phyloP scores from a whole-genome alignment of 2,888 invertebrate species.

The Rhopalosiphum nymphaeae region DNA sequence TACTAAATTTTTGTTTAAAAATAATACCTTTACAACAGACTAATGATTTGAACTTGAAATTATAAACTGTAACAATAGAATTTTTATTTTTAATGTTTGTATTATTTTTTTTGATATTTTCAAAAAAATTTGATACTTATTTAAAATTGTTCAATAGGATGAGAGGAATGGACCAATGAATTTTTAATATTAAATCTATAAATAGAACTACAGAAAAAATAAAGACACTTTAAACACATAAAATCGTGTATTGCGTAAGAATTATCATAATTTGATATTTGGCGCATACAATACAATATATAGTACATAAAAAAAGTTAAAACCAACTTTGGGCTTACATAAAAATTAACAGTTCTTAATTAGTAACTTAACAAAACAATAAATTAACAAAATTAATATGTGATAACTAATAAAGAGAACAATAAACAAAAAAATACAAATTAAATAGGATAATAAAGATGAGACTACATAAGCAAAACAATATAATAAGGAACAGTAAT shows the following conservation, averaged over 20 bases:
- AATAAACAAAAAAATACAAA: slow-evolving; percentile 49
- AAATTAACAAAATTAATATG: slow-evolving; percentile 57
- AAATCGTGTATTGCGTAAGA: slow-evolving; percentile 58
- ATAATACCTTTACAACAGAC: too few species aligned
- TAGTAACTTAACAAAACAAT: slow-evolving; percentile 64
- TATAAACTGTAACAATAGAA: background rate
- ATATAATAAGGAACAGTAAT: slow-evolving; percentile 59
- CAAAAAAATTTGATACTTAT: background rate
- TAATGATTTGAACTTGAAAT: background rate
- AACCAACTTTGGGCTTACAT: slow-evolving; percentile 48
- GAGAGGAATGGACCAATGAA: background rate
- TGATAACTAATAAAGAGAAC: slow-evolving; percentile 57
- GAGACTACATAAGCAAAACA: slow-evolving; percentile 57
- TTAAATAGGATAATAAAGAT: slow-evolving; percentile 50
- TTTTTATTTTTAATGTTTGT: background rate
- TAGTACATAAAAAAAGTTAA: slow-evolving; percentile 56
- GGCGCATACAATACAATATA: slow-evolving; percentile 64
- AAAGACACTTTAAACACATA: slow-evolving; percentile 24
- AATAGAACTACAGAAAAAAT: background rate
- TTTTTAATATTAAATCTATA: background rate
- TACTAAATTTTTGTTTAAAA: too few species aligned
- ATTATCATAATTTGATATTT: slow-evolving; percentile 63
- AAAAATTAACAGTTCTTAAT: slow-evolving; percentile 62
- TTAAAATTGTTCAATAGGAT: background rate
- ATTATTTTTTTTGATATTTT: background rate